Percentiles rank a stretch among this genome's conserved stretches.
phyloP scores from a whole-genome alignment of 2,888 invertebrate genomes.

The Cephus spinipes region DNA sequence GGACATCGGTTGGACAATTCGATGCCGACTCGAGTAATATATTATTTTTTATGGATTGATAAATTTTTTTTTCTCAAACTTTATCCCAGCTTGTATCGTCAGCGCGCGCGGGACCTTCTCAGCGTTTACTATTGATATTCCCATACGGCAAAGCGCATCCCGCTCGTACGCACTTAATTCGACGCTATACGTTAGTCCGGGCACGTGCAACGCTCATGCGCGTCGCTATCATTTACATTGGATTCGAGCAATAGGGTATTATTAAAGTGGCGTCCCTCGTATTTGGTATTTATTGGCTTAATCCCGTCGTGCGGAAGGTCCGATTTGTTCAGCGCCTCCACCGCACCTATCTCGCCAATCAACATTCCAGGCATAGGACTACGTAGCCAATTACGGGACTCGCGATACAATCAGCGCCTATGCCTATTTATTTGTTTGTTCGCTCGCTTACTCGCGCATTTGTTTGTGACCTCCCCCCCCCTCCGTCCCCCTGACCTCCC shows the following conservation, averaged over 20 bases:
- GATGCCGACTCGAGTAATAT: not conserved
- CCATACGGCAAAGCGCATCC: not conserved
- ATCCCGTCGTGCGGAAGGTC: conserved; percentile 27
- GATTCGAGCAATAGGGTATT: not conserved
- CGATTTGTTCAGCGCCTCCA: conserved; percentile 38
- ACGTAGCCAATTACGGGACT: conserved; percentile 53
- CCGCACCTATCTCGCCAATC: conserved; percentile 53
- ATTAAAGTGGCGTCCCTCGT: conserved; percentile 7
- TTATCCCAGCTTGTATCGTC: not conserved
- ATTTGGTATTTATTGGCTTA: conserved; percentile 49
- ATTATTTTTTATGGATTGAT: not conserved
- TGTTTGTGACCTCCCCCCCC: not conserved
- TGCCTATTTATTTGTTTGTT: conserved; percentile 48
- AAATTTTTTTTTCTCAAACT: not conserved
- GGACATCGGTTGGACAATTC: not conserved
- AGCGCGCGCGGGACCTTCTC: not conserved
- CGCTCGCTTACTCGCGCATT: conserved; percentile 13
- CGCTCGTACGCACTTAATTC: not conserved
- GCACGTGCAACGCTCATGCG: not conserved
- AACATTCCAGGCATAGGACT: conserved; percentile 55
- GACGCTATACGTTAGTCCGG: not conserved
- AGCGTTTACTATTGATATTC: not conserved
- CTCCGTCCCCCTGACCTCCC: not conserved
- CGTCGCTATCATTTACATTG: not conserved
- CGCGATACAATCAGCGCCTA: conserved; percentile 51